Percentiles rank a stretch among this genome's conserved stretches.
Conservation (phyloP, 2,113 vertebrate species). For the Solea solea region DNA sequence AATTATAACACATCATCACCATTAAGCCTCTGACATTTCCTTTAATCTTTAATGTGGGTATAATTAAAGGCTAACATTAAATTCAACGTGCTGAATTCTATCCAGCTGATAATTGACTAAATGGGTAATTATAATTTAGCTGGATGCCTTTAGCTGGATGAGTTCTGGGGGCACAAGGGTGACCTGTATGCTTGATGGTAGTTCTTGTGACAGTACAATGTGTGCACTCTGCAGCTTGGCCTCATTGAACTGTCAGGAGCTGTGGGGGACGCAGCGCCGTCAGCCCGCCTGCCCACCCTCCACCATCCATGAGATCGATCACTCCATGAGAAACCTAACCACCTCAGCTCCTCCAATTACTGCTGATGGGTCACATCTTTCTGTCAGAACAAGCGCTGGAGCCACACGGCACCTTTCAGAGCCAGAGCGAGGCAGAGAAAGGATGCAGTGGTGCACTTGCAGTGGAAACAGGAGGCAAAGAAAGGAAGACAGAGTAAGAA, state of each 20-base stretch:
- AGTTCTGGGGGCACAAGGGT: conserved; percentile 36
- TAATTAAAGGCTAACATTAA: conserved; percentile 70
- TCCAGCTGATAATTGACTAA: conserved; percentile 61
- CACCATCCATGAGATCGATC: conserved; percentile 62
- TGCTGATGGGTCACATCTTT: conserved; percentile 69
- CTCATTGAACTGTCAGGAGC: conserved; percentile 59
- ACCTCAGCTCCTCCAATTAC: conserved; percentile 73
- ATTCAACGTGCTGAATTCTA: conserved; percentile 33
- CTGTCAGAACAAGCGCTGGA: conserved; percentile 51
- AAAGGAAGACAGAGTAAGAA: conserved; percentile 34
- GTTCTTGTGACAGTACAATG: conserved; percentile 59
- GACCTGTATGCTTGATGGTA: conserved; percentile 49
- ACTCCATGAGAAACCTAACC: conserved; percentile 66
- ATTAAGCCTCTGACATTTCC: conserved; percentile 68
- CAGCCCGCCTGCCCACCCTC: conserved; percentile 54
- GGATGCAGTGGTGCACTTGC: neutral
- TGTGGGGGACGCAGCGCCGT: conserved; percentile 45
- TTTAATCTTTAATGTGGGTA: conserved; percentile 62
- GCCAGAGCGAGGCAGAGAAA: conserved; percentile 27
- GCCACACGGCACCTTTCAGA: conserved; percentile 43
- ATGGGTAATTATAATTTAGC: conserved; percentile 68
- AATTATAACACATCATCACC: conserved; percentile 56
- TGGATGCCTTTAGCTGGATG: conserved; percentile 26
- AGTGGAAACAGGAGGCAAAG: conserved; percentile 33
- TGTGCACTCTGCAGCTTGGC: conserved; percentile 39